Evolutionary conservation across 2,888 invertebrate species (phyloP).

Genomic region (Brachyptera risi): DNA sequence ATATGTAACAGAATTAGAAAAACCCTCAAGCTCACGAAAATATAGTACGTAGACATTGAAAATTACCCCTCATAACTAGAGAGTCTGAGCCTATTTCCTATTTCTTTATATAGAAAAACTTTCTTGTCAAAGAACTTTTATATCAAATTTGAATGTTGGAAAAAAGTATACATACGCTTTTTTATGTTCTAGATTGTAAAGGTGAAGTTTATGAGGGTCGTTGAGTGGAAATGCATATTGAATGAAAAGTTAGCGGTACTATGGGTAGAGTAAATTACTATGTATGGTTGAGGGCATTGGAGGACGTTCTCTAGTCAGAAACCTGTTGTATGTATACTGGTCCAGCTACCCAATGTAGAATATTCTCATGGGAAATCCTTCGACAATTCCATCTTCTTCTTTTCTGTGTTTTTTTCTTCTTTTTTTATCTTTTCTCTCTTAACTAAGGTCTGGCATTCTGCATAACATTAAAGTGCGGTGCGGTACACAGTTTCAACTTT

Average conservation of each 20-base stretch:
- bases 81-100: no score
- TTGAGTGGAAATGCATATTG: not conserved
- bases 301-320: not conserved
- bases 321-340: not conserved
- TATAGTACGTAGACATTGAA: not conserved
- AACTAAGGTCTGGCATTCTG: no score
- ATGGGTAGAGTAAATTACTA: not conserved
- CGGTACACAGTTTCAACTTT: no score
- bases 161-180: constrained; percentile 7
- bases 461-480: no score
- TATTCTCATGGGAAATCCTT: no score
- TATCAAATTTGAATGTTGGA: constrained; percentile 12
- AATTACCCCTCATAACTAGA: not conserved
- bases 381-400: no score
- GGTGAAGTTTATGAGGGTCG: not conserved
- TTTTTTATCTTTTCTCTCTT: no score
- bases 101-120: not conserved
- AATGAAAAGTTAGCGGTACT: not conserved
- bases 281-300: not conserved
- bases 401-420: no score
- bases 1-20: constrained; percentile 21
- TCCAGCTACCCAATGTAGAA: no score
- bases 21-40: not conserved
- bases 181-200: not conserved
- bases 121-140: not conserved